Base-by-base conservation (phyloP, 1,140 invertebrate genomes). In the Zaprionus inermis region DNA sequence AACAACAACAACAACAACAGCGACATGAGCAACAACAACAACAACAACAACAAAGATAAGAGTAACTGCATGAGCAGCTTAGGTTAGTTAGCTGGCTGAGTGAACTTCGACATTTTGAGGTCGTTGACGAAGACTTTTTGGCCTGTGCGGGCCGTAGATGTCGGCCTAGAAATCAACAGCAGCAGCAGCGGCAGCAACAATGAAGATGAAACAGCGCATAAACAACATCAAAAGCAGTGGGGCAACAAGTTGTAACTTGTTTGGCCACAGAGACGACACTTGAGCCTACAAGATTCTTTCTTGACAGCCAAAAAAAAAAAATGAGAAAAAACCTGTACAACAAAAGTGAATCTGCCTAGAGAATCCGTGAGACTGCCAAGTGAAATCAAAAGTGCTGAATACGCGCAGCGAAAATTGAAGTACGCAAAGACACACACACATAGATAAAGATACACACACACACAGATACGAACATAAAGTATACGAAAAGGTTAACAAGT, bases 91-190 rank as follows among this genome's bases (percentile, higher is more conserved):
- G 51, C 22, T 61, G 22, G 49, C 28, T 7, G 49, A 22, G 28
- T 89, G 85, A 89, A 88, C 84, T 89, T 88, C 71, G 84, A 76
- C 84, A 88, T 88, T 88, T 89, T 89, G 81, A 83, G 84, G 72
- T 79, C 73, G 72, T 74, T 51, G 61, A 32, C 30, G 41, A 58
- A 56, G 66, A 46, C 16, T 52, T 76, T 59, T 38, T 38, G 32
- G 44, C 16, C 32, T 81, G 67, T 65, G 57, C 56, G 16, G 16
- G 72, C 56, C 41, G 34, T 41, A 54, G 66, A 56, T 16, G 72
- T 76, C 73, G 79, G 76, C 77, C 83, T 83, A 89, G 83, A 89
- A 79, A 84, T 76, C 38, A 44, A n/a, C 38, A 44, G 38, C 38
- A 44, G n/a, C 16, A 65, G 34, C n/a, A 54, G 20, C n/a, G 10